Evolutionary conservation across 2,113 vertebrate species (phyloP), one percentile per base, ranked within the genome.

Genomic region (Halcyon malimbica): DNA sequence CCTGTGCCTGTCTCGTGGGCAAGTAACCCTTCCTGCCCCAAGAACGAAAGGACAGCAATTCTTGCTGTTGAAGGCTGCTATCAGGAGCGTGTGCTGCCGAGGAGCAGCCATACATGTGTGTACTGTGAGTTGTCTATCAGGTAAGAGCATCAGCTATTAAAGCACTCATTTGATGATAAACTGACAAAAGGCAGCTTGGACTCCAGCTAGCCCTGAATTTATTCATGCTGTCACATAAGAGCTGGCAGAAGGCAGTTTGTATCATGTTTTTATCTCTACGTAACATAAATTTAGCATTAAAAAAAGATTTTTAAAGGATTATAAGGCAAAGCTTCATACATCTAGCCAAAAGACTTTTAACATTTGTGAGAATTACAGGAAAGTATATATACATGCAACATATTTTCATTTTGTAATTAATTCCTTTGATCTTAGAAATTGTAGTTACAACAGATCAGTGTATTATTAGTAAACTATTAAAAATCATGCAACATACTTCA

Each of bases 1-100:
- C 11, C 51, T 24, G 63, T 1, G 69, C 24, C 39, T 6, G 3
- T 6, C 6, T 2, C 0, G 0, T 1, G 0, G 29, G 33, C 39
- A 16, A 65, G 60, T 1, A 37, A 56, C 28, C 17, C 6, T 23
- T 39, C 16, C 29, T 23, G 48, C 23, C 33, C 4, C 37, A 1
- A 15, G 35, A 53, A 76, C 5, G 17, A 31, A 37, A 78, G 65
- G 26, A 2, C 5, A 71, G 44, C 0, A 1, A 2, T 15, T 9
- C 24, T 3, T 17, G 67, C 62, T 44, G 35, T 10, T 29, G 41
- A 56, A 48, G 24, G n/a, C 48, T 35, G 42, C 28, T 82, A 5
- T 1, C 5, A 13, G 46, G 16, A 33, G 33, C 2, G 0, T 0
- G 19, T 13, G 83, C 18, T 9, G 51, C 54, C 2, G 2, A 41